These are phyloP conservation scores for Propsilocerus akamusi DNA, from an alignment of 1,140 invertebrate genomes.

Conservation along the genomic window DNA sequence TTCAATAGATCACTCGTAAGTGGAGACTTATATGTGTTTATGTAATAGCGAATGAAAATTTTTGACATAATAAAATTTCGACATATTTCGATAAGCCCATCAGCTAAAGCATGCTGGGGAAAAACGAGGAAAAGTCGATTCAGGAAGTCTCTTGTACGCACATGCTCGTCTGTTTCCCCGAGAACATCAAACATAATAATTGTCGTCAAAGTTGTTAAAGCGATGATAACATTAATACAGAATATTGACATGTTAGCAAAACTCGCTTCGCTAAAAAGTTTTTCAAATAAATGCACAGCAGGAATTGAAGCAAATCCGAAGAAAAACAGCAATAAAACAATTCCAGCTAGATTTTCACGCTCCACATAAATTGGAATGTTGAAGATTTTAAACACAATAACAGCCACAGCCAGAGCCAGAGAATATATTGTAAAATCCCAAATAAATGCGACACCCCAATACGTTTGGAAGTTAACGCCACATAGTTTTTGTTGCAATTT, in stretches of 20 bases:
- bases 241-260: constrained; percentile 44
- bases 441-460: constrained; percentile 35
- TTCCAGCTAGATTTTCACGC: constrained; percentile 36
- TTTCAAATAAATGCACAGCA: constrained; percentile 35
- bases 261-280: constrained; percentile 37
- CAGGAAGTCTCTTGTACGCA: constrained; percentile 31
- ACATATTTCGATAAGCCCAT: constrained; percentile 39
- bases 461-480: constrained; percentile 33
- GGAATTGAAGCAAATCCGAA: constrained; percentile 35
- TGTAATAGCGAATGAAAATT: constrained; percentile 36
- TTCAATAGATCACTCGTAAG: constrained; percentile 30
- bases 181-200: constrained; percentile 42
- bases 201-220: constrained; percentile 32
- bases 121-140: constrained; percentile 38
- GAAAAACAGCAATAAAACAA: constrained; percentile 33
- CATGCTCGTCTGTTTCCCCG: constrained; percentile 32
- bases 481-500: constrained; percentile 40
- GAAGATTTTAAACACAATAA: constrained; percentile 35
- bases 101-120: constrained; percentile 41
- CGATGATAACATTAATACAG: constrained; percentile 39
- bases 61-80: constrained; percentile 40
- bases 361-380: constrained; percentile 40
- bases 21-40: constrained; percentile 43
- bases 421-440: constrained; percentile 35
- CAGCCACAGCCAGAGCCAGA: constrained; percentile 31